phyloP scores from a whole-genome alignment of 2,888 invertebrate species.

The Tenodera sinensis region DNA sequence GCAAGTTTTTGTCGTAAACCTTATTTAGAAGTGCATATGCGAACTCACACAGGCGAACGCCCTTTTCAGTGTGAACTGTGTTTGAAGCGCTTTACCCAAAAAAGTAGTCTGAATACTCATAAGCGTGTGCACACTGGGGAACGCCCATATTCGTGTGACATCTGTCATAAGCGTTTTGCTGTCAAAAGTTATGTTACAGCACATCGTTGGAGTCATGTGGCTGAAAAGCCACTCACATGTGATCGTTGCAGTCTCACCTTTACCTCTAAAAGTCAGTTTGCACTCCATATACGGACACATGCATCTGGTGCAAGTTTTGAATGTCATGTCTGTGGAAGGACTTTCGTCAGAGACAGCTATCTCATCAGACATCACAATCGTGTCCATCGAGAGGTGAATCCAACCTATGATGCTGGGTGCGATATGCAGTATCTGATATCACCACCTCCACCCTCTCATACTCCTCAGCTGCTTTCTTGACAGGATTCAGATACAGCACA shows the following conservation, averaged over 20 bases:
- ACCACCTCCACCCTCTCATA: neutral
- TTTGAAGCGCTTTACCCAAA: conserved; percentile 75
- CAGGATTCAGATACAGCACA: neutral
- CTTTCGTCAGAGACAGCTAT: conserved; percentile 73
- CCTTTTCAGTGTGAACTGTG: conserved; percentile 73
- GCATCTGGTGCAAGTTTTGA: conserved; percentile 66
- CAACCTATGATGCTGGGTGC: conserved; percentile 11
- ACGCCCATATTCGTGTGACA: conserved; percentile 73
- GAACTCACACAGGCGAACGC: conserved; percentile 68
- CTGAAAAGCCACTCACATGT: conserved; percentile 70
- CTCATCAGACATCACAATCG: conserved; percentile 74
- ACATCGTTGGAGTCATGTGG: conserved; percentile 75
- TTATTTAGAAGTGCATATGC: conserved; percentile 75
- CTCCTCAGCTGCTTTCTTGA: neutral
- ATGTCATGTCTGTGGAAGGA: conserved; percentile 70
- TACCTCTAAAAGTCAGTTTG: conserved; percentile 71
- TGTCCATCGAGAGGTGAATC: conserved; percentile 58
- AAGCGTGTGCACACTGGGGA: conserved; percentile 77
- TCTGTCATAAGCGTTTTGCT: conserved; percentile 75
- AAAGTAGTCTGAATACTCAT: conserved; percentile 77
- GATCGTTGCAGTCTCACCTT: conserved; percentile 69
- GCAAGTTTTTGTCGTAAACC: conserved; percentile 78
- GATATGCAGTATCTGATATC: conserved; percentile 17
- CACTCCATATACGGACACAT: conserved; percentile 72
- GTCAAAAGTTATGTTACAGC: conserved; percentile 79